A percentile compares a stretch with the other conserved stretches of the same genome.
These are phyloP conservation scores for Dermatophagoides farinae DNA, from an alignment of 1,140 invertebrate species.

Conservation along the genomic window DNA sequence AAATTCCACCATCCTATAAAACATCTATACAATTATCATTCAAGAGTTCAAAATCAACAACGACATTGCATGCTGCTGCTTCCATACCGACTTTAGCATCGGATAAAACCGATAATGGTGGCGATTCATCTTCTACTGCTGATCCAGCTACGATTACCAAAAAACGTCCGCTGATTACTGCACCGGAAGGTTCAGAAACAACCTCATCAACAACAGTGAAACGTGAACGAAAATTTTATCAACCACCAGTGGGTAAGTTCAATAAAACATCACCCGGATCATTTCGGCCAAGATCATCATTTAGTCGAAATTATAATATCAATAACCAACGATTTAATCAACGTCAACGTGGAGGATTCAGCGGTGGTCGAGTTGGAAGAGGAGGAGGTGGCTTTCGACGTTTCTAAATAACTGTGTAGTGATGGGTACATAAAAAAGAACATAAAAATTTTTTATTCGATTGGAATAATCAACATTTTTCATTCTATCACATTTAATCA, in stretches of 20 bases:
- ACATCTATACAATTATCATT: slow-evolving; percentile 64
- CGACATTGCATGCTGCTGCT: neutral
- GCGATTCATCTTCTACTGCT: neutral
- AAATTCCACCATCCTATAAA: slow-evolving; percentile 78
- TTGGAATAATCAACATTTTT: no score
- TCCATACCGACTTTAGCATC: slow-evolving; percentile 19
- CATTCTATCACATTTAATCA: no score
- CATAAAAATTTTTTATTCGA: no score
- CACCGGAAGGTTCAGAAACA: neutral
- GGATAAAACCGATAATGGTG: neutral
- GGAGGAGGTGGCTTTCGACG: neutral
- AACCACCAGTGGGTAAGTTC: neutral
- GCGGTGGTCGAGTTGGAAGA: neutral
- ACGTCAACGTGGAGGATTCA: neutral
- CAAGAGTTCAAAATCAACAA: slow-evolving; percentile 35
- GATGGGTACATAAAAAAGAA: no score
- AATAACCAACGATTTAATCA: neutral
- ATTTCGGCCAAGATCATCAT: neutral
- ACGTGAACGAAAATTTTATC: slow-evolving; percentile 5
- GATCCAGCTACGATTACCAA: neutral
- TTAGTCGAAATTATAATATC: no score
- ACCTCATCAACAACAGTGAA: neutral
- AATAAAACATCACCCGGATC: neutral
- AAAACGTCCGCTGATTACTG: slow-evolving; percentile 15
- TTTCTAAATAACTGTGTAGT: neutral